phyloP scores from a whole-genome alignment of 2,113 vertebrate genomes.

The Papio anubis region DNA sequence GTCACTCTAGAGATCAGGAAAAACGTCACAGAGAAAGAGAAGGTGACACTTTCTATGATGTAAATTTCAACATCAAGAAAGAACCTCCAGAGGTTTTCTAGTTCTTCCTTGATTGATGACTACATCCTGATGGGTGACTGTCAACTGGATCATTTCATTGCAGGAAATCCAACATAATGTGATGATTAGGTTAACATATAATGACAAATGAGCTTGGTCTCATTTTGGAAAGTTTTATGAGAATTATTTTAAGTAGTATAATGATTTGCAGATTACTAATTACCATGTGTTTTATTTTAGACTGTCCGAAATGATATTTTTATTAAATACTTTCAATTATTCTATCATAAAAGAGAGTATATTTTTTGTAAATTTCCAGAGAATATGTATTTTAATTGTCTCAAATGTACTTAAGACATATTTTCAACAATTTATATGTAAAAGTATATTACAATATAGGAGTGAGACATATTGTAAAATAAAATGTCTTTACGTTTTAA shows the following conservation, averaged over 20 bases:
- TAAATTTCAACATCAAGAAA: background rate
- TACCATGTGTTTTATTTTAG: background rate
- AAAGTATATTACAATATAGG: background rate
- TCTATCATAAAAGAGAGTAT: background rate
- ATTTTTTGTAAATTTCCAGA: background rate
- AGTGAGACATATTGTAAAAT: background rate
- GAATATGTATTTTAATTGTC: background rate
- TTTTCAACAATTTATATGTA: background rate
- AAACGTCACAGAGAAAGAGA: background rate
- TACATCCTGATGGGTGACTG: background rate
- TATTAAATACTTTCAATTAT: background rate
- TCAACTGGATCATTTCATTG: background rate
- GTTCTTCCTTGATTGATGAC: background rate
- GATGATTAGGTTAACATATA: background rate
- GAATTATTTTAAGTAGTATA: slow-evolving; percentile 27
- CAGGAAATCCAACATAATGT: background rate
- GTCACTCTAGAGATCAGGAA: background rate
- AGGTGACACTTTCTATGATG: background rate
- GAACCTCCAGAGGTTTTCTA: background rate
- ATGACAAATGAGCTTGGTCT: background rate
- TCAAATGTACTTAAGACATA: background rate
- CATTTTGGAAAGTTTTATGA: slow-evolving; percentile 18
- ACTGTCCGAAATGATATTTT: background rate
- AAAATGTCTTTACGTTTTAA: background rate
- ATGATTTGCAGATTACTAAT: slow-evolving; percentile 18